These are phyloP conservation scores for Tipula vernalis DNA, from an alignment of 2,888 invertebrate genomes.

Conservation along the genomic window DNA sequence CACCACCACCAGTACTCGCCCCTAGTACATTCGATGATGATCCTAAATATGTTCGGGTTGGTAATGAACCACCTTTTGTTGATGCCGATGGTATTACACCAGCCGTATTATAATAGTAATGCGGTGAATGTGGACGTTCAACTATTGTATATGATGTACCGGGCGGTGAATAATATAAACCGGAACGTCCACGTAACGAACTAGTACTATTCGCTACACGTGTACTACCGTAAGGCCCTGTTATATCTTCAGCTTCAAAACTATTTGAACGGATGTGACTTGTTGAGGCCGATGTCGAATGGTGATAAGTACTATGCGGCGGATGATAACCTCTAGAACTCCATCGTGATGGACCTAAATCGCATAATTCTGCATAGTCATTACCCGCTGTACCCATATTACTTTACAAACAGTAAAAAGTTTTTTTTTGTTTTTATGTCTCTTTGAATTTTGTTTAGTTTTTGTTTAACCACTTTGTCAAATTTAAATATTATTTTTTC, in stretches of 20 bases:
- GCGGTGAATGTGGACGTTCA: constrained; percentile 60
- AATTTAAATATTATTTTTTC: background rate
- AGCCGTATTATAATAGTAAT: constrained; percentile 40
- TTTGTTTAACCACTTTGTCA: background rate
- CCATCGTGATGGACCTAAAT: constrained; percentile 37
- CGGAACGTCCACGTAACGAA: constrained; percentile 45
- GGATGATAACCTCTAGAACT: constrained; percentile 35
- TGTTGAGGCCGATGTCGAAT: constrained; percentile 23
- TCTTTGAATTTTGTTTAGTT: background rate
- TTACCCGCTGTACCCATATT: constrained; percentile 36
- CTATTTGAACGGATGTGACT: constrained; percentile 28
- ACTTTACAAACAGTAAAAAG: background rate
- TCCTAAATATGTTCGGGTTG: constrained; percentile 50
- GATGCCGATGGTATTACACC: constrained; percentile 24
- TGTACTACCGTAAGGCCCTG: constrained; percentile 26
- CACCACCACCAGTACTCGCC: constrained; percentile 14
- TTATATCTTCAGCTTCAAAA: constrained; percentile 36
- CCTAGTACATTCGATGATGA: constrained; percentile 39
- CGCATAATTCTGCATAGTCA: constrained; percentile 38
- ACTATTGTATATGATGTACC: constrained; percentile 83
- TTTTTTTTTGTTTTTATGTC: background rate
- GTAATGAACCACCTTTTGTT: constrained; percentile 33
- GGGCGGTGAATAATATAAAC: constrained; percentile 75
- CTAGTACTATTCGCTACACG: constrained; percentile 34
- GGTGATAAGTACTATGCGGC: constrained; percentile 23